Evolutionary conservation across 2,113 vertebrate species (phyloP).

Genomic region (Acrocephalus arundinaceus): DNA sequence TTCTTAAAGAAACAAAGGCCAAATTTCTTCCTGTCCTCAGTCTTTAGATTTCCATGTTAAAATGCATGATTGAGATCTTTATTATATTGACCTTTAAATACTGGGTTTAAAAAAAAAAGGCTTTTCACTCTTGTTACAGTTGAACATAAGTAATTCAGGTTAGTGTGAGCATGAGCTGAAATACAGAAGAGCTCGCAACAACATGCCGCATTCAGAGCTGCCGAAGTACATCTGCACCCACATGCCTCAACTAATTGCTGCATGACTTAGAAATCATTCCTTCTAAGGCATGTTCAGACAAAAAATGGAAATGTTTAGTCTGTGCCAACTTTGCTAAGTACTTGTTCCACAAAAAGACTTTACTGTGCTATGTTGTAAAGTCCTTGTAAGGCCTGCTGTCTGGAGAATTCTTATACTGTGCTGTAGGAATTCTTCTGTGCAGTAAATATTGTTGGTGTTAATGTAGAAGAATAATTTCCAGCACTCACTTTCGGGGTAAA

Average conservation of each 20-base stretch:
- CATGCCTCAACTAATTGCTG: slow-evolving; percentile 15
- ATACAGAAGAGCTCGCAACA: not conserved
- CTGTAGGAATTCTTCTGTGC: not conserved
- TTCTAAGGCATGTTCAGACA: slow-evolving; percentile 46
- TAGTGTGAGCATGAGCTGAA: not conserved
- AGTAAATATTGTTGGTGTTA: not conserved
- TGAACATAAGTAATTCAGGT: not conserved
- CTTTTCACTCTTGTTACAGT: not conserved
- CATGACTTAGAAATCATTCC: slow-evolving; percentile 47
- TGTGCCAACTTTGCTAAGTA: slow-evolving; percentile 47
- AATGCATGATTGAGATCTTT: not conserved
- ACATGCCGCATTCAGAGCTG: not conserved
- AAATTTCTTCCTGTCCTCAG: not conserved
- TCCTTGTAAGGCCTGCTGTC: slow-evolving; percentile 28
- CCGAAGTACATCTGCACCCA: slow-evolving; percentile 1
- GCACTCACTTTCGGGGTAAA: not conserved
- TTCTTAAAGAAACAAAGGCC: not conserved
- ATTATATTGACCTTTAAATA: not conserved
- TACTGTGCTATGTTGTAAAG: not conserved
- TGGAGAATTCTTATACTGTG: not conserved
- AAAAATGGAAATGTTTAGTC: slow-evolving; percentile 43
- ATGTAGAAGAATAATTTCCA: not conserved
- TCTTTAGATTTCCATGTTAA: not conserved
- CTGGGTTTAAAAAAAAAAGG: not conserved
- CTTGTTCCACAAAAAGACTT: not conserved